These are phyloP conservation scores for Melanotaenia maccullochi DNA, from an alignment of 2,797 vertebrate genomes.

Conservation along the genomic window DNA sequence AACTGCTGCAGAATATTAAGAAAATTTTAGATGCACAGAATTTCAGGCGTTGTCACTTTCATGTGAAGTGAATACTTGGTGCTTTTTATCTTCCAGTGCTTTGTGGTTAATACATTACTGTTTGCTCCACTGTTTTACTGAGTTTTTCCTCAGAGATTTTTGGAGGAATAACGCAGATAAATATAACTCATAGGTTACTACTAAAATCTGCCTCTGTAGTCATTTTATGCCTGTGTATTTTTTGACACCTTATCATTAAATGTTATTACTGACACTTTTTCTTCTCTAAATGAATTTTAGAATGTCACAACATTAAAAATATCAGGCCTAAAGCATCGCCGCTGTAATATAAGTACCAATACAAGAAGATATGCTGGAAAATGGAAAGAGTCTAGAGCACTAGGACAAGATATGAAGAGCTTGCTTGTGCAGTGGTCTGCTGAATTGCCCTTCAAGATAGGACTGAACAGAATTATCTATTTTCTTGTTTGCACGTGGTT, in stretches of 20 bases:
- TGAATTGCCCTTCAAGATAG: slow-evolving; percentile 22
- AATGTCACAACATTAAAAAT: neutral
- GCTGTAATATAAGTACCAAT: neutral
- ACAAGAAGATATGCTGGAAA: neutral
- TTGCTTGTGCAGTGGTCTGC: slow-evolving; percentile 25
- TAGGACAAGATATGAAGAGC: neutral
- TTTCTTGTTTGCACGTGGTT: slow-evolving; percentile 15
- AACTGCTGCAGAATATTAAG: neutral
- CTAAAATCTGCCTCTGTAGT: neutral
- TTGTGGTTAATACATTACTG: neutral
- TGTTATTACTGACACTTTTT: neutral
- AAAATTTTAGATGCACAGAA: neutral
- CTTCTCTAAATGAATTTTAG: neutral
- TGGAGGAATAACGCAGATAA: neutral
- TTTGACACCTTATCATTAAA: neutral
- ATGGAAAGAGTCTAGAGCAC: neutral
- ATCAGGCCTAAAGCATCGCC: neutral
- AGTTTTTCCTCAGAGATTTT: neutral
- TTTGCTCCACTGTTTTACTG: neutral
- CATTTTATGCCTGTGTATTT: neutral
- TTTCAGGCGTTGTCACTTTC: neutral
- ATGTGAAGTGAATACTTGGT: neutral
- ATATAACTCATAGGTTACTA: neutral
- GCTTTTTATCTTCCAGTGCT: neutral
- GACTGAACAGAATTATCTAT: slow-evolving; percentile 5